Base-by-base conservation (phyloP, 2,888 invertebrate genomes). In the Ryuthela nishihirai region DNA sequence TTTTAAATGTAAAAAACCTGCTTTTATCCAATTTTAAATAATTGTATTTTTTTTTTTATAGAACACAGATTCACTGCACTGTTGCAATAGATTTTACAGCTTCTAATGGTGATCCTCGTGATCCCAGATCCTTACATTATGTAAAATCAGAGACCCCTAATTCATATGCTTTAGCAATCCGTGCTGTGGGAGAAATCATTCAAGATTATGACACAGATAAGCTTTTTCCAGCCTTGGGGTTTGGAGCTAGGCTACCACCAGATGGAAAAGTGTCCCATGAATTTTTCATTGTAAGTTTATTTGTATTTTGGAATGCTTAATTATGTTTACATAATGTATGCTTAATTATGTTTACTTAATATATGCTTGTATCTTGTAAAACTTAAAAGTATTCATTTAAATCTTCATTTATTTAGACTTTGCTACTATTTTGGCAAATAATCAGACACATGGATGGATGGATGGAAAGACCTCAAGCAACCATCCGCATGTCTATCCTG, bases 201-300 rank as follows among this genome's bases (percentile, higher is more conserved):
- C 72, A 76, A 67, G 76, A 77, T 64, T 77, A 77, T 67, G 76
- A 77, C 66, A 69, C 72, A 29, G 78, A 79, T 65, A 81, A 81
- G 67, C 64, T 75, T 54, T 80, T 79, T 65, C 78, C 79, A n/a
- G 76, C 75, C 4, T 71, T 79, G 38, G 79, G 79, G 3, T 80
- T 80, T 70, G 80, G 80, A 20, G 79, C 79, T 1, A 73, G 77
- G 63, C 67, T 79, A 44, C 78, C 79, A 15, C 78, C 78, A 2
- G 70, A 75, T 55, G 75, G 75, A 7, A 61, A 63, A 20, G 77
- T 80, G 0, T 76, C 76, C 9, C 79, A 80, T 66, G 77, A 80
- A 62, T 77, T 76, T 63, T 69, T 70, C 38, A 64, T 76, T 74
- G 39, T 39, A 18, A 39, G 7, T 29, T 29, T 29, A 29, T 9